phyloP scores from a whole-genome alignment of 2,888 invertebrate genomes.

The Abscondita cerata region DNA sequence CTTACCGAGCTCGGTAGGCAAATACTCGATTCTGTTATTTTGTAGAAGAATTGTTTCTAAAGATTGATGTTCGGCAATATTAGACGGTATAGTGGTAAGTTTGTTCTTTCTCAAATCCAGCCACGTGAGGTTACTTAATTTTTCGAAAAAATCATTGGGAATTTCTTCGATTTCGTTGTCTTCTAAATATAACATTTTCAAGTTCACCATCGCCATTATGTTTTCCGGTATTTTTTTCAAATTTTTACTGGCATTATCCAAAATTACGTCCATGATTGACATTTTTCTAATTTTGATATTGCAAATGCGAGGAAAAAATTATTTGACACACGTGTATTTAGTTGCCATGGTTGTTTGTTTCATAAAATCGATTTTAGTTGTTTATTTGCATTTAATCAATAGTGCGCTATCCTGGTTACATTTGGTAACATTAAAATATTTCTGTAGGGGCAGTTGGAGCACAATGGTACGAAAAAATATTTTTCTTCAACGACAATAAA shows the following conservation, averaged over 20 bases:
- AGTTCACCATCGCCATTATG: slow-evolving; percentile 50
- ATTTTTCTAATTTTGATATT: slow-evolving; percentile 35
- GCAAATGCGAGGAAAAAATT: neutral
- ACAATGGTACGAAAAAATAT: too few relatives aligned
- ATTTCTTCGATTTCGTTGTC: slow-evolving; percentile 64
- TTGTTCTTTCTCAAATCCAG: slow-evolving; percentile 70
- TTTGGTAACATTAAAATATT: too few relatives aligned
- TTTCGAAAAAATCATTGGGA: slow-evolving; percentile 66
- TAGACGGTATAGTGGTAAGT: slow-evolving; percentile 63
- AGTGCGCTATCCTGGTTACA: too few relatives aligned
- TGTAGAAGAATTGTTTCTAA: slow-evolving; percentile 70
- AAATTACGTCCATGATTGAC: slow-evolving; percentile 52
- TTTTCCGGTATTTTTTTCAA: slow-evolving; percentile 49
- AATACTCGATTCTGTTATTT: slow-evolving; percentile 65
- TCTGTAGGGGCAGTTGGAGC: too few relatives aligned
- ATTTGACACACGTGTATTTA: neutral
- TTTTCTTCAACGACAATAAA: too few relatives aligned
- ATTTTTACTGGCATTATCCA: slow-evolving; percentile 53
- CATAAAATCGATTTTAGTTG: too few relatives aligned
- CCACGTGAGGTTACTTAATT: slow-evolving; percentile 66
- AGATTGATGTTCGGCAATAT: slow-evolving; percentile 64
- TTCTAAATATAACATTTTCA: slow-evolving; percentile 63
- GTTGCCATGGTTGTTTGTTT: slow-evolving; percentile 2
- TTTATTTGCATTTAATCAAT: too few relatives aligned
- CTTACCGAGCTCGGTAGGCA: slow-evolving; percentile 70